These are phyloP conservation scores for Passer domesticus DNA, from an alignment of 2,113 vertebrate genomes.

Conservation along the genomic window DNA sequence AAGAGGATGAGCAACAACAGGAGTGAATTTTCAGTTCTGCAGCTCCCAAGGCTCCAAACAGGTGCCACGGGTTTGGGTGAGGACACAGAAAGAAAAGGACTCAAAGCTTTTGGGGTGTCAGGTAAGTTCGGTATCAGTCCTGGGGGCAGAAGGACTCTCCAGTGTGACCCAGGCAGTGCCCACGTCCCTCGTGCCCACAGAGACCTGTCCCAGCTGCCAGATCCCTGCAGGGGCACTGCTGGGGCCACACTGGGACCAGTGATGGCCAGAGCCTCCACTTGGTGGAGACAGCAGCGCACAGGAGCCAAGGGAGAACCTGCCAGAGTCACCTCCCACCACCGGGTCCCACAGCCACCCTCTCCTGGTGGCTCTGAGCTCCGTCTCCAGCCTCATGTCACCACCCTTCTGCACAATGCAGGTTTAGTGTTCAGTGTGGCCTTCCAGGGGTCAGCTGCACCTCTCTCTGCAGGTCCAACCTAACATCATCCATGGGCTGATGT, in stretches of 20 bases:
- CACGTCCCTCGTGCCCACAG: fast-evolving
- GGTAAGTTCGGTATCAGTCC: not conserved
- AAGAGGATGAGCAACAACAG: not conserved
- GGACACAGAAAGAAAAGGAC: not conserved
- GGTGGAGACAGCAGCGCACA: not conserved
- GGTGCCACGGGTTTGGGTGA: not conserved
- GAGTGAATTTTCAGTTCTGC: not conserved
- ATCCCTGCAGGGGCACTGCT: not conserved
- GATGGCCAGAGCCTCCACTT: not conserved
- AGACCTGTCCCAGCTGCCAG: not conserved
- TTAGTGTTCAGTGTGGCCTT: not conserved
- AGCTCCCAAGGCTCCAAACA: not conserved
- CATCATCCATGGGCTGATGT: not conserved
- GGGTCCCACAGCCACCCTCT: not conserved
- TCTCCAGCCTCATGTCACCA: not conserved
- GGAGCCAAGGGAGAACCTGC: not conserved
- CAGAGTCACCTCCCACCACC: not conserved
- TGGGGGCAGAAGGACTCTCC: not conserved
- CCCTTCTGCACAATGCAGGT: not conserved
- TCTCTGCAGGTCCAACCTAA: not conserved
- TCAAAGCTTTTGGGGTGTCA: fast-evolving
- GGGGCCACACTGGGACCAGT: not conserved
- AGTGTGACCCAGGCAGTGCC: not conserved
- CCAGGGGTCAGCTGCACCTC: not conserved
- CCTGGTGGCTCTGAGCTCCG: not conserved